Evolutionary conservation across 1,140 invertebrate species (phyloP).

Genomic region (Diorhabda elongata): DNA sequence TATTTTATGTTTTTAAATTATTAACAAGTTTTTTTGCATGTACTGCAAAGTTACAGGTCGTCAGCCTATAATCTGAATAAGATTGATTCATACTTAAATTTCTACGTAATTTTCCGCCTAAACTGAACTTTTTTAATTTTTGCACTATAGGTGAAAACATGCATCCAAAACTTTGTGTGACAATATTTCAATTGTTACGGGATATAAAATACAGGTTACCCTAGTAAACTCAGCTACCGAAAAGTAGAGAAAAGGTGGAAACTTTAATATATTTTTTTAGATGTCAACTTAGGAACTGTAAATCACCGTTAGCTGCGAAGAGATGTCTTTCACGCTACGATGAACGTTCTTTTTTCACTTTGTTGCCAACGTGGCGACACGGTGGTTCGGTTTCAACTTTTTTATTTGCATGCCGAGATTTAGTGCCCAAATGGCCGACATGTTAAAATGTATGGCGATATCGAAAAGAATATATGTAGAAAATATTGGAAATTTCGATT

Average conservation of each 20-base stretch:
- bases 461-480: neutral
- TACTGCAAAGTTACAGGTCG: too few species aligned
- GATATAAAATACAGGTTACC: neutral
- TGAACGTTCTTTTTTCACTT: neutral
- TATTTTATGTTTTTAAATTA: too few species aligned
- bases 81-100: too few species aligned
- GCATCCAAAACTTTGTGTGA: too few species aligned
- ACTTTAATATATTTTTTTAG: neutral
- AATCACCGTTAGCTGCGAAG: neutral
- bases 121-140: too few species aligned
- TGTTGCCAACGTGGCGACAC: neutral
- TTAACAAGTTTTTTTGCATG: too few species aligned
- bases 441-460: neutral
- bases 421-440: neutral
- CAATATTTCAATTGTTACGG: too few species aligned
- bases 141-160: too few species aligned
- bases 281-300: constrained; percentile 2
- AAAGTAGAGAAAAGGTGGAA: constrained; percentile 2
- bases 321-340: neutral
- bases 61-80: too few species aligned
- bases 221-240: neutral
- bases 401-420: constrained; percentile 2
- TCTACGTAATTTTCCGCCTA: too few species aligned
- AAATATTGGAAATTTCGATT: neutral
- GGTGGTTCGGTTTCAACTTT: neutral